Conservation (phyloP, 2,888 invertebrate genomes). For the Drosophila anomalipes region DNA sequence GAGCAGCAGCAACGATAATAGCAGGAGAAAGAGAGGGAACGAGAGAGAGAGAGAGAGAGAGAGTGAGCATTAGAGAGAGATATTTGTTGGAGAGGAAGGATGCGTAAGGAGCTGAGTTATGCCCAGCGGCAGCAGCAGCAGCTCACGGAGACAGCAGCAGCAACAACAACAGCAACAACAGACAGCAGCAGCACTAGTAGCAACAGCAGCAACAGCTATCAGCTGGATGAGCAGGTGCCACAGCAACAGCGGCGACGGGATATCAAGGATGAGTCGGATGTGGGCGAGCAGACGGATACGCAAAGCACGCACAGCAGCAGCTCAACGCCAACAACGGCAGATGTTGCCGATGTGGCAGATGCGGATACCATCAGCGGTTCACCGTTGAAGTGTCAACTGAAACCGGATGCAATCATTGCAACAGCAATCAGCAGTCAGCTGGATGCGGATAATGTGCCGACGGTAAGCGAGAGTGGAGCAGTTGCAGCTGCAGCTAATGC, state of each 20-base stretch:
- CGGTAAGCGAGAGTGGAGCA: slow-evolving; percentile 61
- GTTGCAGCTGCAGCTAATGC: slow-evolving; percentile 10
- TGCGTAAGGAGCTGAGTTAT: slow-evolving; percentile 59
- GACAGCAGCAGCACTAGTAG: slow-evolving; percentile 63
- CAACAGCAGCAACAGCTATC: slow-evolving; percentile 74
- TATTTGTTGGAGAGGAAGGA: slow-evolving; percentile 29
- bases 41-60: background rate
- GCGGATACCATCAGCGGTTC: slow-evolving; percentile 63
- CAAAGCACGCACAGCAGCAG: slow-evolving; percentile 76
- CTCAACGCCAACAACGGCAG: slow-evolving; percentile 83
- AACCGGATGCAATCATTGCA: slow-evolving; percentile 73
- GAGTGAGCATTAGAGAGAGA: background rate
- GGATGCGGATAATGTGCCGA: slow-evolving; percentile 74
- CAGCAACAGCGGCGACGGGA: slow-evolving; percentile 5
- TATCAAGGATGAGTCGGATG: slow-evolving; percentile 63
- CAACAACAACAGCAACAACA: slow-evolving; percentile 77
- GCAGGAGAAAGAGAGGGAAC: background rate
- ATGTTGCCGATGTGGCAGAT: slow-evolving; percentile 77
- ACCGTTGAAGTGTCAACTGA: slow-evolving; percentile 55
- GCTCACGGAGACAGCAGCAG: slow-evolving; percentile 65
- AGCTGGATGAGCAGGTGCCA: slow-evolving; percentile 72
- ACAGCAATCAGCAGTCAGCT: slow-evolving; percentile 80
- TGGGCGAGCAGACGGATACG: slow-evolving; percentile 68
- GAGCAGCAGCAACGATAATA: slow-evolving; percentile 17
- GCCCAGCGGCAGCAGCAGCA: slow-evolving; percentile 56